phyloP scores from a whole-genome alignment of 2,888 invertebrate species.

The Amphipyra berbera region DNA sequence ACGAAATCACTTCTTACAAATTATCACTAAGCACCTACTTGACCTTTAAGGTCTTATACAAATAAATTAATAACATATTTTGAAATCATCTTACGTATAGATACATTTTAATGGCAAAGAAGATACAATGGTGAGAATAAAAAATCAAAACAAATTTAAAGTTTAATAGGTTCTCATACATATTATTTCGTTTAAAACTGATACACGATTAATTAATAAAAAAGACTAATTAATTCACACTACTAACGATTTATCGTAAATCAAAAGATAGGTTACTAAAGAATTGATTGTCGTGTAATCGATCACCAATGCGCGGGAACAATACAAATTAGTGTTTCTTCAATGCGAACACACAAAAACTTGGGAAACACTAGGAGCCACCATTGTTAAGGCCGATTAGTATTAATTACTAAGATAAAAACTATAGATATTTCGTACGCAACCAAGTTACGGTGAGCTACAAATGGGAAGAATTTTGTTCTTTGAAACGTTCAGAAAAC shows the following conservation, averaged over 20 bases:
- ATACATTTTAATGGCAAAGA: too few species aligned
- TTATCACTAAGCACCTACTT: constrained; percentile 38
- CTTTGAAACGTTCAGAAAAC: constrained; percentile 16
- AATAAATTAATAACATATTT: constrained; percentile 30
- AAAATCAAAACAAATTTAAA: constrained; percentile 20
- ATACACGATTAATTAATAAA: constrained; percentile 13
- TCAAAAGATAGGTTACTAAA: constrained; percentile 53
- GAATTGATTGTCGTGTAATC: constrained; percentile 60
- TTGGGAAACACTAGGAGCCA: constrained; percentile 59
- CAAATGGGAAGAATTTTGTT: constrained; percentile 31
- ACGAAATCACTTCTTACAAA: constrained; percentile 38
- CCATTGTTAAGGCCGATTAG: constrained; percentile 62
- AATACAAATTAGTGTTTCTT: constrained; percentile 64
- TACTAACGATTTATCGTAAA: constrained; percentile 30
- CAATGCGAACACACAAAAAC: constrained; percentile 61
- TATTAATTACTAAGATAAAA: constrained; percentile 57
- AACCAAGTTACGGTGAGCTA: constrained; percentile 25
- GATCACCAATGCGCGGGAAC: constrained; percentile 60
- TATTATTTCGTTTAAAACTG: constrained; percentile 14
- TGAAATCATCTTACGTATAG: constrained; percentile 20
- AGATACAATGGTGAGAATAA: neutral
- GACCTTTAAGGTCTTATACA: constrained; percentile 43
- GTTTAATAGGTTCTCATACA: constrained; percentile 37
- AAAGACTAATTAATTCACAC: constrained; percentile 34
- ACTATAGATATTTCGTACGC: constrained; percentile 33